These are phyloP conservation scores for Cichlasoma orientale DNA, from an alignment of 2,797 vertebrate species.

Conservation along the genomic window DNA sequence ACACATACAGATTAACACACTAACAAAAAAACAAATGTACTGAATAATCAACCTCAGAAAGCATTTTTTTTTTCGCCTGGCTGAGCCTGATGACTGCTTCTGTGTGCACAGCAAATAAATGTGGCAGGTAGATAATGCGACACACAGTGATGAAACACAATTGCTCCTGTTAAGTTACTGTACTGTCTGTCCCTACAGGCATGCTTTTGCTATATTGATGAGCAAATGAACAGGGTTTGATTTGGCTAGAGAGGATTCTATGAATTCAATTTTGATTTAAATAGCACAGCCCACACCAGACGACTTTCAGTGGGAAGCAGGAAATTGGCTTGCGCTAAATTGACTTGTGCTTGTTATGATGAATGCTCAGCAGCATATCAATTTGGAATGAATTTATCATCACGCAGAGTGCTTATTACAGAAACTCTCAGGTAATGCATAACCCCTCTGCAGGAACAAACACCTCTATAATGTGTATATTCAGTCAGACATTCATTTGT, in stretches of 20 bases:
- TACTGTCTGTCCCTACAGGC: slow-evolving; percentile 69
- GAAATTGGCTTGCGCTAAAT: slow-evolving; percentile 71
- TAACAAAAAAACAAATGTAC: slow-evolving; percentile 53
- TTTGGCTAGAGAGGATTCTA: slow-evolving; percentile 78
- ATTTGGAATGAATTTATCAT: slow-evolving; percentile 68
- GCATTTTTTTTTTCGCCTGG: slow-evolving; percentile 19
- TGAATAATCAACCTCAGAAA: slow-evolving; percentile 42
- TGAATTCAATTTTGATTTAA: slow-evolving; percentile 82
- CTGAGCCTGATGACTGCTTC: slow-evolving; percentile 60
- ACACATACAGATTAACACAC: slow-evolving; percentile 36
- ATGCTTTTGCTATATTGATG: slow-evolving; percentile 73
- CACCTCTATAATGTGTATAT: slow-evolving; percentile 7
- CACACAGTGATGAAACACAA: slow-evolving; percentile 77
- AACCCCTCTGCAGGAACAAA: not conserved
- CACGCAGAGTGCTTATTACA: slow-evolving; percentile 51
- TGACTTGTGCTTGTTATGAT: slow-evolving; percentile 79
- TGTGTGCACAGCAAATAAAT: slow-evolving; percentile 73
- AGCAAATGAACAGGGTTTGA: slow-evolving; percentile 80
- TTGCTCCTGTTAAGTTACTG: slow-evolving; percentile 70
- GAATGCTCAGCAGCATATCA: slow-evolving; percentile 64
- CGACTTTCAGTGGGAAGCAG: slow-evolving; percentile 67
- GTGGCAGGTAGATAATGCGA: slow-evolving; percentile 77
- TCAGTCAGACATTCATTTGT: slow-evolving; percentile 14
- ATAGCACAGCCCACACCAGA: slow-evolving; percentile 63
- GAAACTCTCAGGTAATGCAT: slow-evolving; percentile 23